Base-by-base conservation (phyloP, 1,140 invertebrate genomes). In the Trypoxylus dichotomus region DNA sequence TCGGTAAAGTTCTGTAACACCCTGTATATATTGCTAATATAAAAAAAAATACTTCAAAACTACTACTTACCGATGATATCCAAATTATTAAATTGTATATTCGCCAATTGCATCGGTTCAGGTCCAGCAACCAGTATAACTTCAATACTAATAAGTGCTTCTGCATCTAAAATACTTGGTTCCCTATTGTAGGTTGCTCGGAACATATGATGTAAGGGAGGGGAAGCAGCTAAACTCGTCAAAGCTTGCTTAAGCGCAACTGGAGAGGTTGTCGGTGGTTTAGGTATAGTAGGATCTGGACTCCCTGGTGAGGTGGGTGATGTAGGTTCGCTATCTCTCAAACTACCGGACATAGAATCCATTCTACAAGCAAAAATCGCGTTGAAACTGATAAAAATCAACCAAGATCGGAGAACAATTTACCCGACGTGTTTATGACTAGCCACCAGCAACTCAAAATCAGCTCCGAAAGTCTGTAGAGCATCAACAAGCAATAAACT, bases 351-450 rank as follows among this genome's bases (percentile, higher is more conserved):
- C 68, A 94, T 91, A 81, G 94, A 97, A 87, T 98, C 96, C 93
- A 98, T 95, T 1, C 94, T 95, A 76, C 47, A 43, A 71, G 71
- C 6, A 79, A 79, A 25, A 73, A 7, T 11, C 24, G 54, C 6
- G 8, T 25, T 19, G 2, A 75, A 54, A 10, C 1, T 21, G 27
- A 75, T 25, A 24, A 21, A 54, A 3, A 75, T 54, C 7, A 54
- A 8, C 0, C 1, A 2, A 83, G 2, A 19, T n/a, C 19, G 1
- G 19, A 54, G 7, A 1, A 19, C 1, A 54, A 54, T 86, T 85
- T 86, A 94, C 93, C 94, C 94, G 21, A 98, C 93, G 85, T 97
- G 94, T 84, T 95, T 95, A 87, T 98, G 97, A 86, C 96, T 98
- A 10, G 97, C 97, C 11, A 98, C 92, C 1, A 98, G 87, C 7